Conservation (phyloP, 1,140 invertebrate genomes). For the Ephestia elutella region DNA sequence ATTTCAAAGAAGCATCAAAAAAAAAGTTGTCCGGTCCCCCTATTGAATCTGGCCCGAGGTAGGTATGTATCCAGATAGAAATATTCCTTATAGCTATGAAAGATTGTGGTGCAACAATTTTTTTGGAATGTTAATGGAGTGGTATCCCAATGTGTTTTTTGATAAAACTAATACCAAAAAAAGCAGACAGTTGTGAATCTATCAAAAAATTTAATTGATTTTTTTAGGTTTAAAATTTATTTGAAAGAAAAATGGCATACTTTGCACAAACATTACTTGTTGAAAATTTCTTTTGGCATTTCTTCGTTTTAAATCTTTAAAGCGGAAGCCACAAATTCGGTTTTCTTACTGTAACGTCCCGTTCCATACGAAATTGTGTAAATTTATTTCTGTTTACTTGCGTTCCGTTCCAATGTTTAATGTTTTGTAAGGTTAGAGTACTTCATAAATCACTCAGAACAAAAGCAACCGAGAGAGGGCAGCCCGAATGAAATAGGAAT, state of each 20-base stretch:
- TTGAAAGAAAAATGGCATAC: not conserved
- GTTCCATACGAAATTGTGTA: slow-evolving; percentile 24
- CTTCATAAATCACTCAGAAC: slow-evolving; percentile 59
- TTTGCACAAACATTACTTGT: not conserved
- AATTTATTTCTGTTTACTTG: slow-evolving; percentile 47
- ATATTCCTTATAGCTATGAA: too few species aligned
- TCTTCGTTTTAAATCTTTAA: not conserved
- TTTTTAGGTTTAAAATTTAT: too few species aligned
- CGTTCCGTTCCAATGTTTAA: slow-evolving; percentile 47
- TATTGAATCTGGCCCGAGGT: too few species aligned
- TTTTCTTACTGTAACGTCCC: slow-evolving; percentile 2
- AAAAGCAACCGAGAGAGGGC: slow-evolving; percentile 38
- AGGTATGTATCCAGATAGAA: too few species aligned
- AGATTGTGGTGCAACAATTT: too few species aligned
- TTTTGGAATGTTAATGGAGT: too few species aligned
- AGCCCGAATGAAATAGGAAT: slow-evolving; percentile 32
- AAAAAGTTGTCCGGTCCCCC: too few species aligned
- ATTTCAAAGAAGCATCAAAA: too few species aligned
- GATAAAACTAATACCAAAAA: too few species aligned
- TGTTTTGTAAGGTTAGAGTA: slow-evolving; percentile 53
- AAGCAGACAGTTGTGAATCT: too few species aligned
- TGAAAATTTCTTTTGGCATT: not conserved
- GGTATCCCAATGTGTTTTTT: too few species aligned
- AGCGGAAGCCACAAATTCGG: not conserved
- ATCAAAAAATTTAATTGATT: too few species aligned